Conservation (phyloP, 1,140 invertebrate species). For the Ceratina japonica region DNA sequence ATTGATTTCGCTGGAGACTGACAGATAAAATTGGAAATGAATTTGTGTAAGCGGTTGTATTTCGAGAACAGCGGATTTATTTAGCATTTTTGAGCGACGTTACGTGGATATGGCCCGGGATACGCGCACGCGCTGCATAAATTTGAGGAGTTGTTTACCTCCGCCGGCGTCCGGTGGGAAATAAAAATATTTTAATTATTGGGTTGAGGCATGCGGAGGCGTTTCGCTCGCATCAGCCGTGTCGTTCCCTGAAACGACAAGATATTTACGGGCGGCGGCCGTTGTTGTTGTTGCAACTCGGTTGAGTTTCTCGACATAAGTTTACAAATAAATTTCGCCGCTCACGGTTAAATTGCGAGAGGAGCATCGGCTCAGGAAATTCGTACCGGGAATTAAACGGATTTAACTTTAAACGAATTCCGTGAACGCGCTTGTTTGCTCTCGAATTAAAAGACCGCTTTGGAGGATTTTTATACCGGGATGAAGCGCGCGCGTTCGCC, state of each 20-base stretch:
- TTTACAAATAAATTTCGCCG: neutral
- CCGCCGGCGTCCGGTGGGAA: neutral
- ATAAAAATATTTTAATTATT: slow-evolving; percentile 39
- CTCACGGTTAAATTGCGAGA: no score
- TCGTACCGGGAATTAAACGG: no score
- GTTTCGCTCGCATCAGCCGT: neutral
- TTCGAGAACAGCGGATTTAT: neutral
- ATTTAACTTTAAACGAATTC: no score
- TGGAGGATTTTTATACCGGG: no score
- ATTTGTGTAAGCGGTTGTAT: no score
- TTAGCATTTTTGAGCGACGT: neutral
- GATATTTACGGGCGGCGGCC: neutral
- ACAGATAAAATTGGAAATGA: no score
- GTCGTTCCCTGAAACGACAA: neutral
- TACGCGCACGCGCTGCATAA: slow-evolving; percentile 27
- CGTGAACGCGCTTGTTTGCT: no score
- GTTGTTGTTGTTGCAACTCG: neutral
- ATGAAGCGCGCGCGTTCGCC: neutral
- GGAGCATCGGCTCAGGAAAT: no score
- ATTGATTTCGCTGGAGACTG: no score
- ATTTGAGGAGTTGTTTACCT: slow-evolving; percentile 36
- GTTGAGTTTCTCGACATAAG: neutral
- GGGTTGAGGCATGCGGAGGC: neutral
- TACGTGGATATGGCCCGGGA: neutral
- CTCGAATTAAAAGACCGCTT: no score